phyloP scores from a whole-genome alignment of 1,140 invertebrate species.

The Chlorops oryzae region DNA sequence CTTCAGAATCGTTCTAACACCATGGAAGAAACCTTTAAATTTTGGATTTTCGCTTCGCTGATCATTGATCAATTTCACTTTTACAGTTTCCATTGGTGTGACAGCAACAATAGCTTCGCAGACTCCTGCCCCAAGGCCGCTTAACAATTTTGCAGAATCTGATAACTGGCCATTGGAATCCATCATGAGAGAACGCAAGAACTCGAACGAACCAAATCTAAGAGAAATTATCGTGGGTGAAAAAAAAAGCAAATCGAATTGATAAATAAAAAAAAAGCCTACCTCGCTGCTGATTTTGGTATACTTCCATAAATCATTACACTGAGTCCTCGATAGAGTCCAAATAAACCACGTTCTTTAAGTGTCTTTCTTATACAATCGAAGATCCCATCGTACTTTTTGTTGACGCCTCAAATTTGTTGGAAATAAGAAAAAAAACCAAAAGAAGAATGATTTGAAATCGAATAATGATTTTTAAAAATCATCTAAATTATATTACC shows the following conservation, averaged over 20 bases:
- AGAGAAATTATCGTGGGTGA: neutral
- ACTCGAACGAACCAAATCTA: constrained; percentile 97
- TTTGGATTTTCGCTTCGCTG: constrained; percentile 84
- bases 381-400: constrained; percentile 77
- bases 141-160: constrained; percentile 69
- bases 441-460: neutral
- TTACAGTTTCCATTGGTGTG: constrained; percentile 99
- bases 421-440: neutral
- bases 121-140: constrained; percentile 92
- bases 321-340: constrained; percentile 90
- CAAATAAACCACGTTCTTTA: constrained; percentile 80
- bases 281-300: constrained; percentile 89
- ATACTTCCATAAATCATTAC: constrained; percentile 96
- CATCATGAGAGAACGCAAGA: constrained; percentile 72
- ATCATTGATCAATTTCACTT: constrained; percentile 99
- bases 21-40: constrained; percentile 91
- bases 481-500: constrained; percentile 36
- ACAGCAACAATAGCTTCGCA: constrained; percentile 90
- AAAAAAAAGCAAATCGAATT: neutral
- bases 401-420: constrained; percentile 35
- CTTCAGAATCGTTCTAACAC: constrained; percentile 79
- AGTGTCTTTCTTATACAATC: constrained; percentile 96
- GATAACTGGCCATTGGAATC: constrained; percentile 77
- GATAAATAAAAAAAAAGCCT: neutral
- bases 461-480: neutral